Evolutionary conservation across 2,113 vertebrate species (phyloP), one percentile per base, ranked within the genome.

Genomic region (Dasyornis broadbenti): DNA sequence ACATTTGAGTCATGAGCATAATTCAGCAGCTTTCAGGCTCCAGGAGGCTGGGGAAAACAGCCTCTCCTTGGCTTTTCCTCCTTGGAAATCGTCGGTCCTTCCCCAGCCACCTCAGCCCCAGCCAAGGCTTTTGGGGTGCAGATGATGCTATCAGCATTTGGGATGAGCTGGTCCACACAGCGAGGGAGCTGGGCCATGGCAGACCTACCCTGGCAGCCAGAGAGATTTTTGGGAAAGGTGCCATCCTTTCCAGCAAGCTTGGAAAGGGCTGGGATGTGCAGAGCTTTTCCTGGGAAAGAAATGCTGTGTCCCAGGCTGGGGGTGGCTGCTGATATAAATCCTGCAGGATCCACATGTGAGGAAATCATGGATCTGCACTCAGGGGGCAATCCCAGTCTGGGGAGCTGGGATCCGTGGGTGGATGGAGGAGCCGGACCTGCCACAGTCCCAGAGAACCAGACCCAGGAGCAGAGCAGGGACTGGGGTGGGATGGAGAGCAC

Each of bases 361-460:
- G n/a, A 40, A 47, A 42, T 7, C 35, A 9, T 2, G 20, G 45
- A 40, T 68, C 56, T 79, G 75, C 78, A 53, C 33, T 40, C 60
- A 73, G 78, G 35, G 23, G 81, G 54, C 65, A 77, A 56, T 54
- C 21, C 20, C 2, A 0, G 40, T 0, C 8, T 5, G 28, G 56
- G 66, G 56, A 82, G 45, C 39, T 31, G 88, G 63, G 53, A 35
- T 35, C 21, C 21, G 20, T 4, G 77, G 1, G 2, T 9, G 66
- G 21, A 18, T 2, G 7, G 82, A 69, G 54, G 37, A 87, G 3
- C 16, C 3, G 3, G 64, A 44, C 30, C 68, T 69, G 27, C 21
- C 68, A 24, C 2, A 3, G 42, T 35, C 0, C 49, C 0, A 0
- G 56, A 37, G 39, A 45, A 9, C 6, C 70, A 60, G 73, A 59